Conservation (phyloP, 2,888 invertebrate genomes). For the Cyrtodaria siliqua region DNA sequence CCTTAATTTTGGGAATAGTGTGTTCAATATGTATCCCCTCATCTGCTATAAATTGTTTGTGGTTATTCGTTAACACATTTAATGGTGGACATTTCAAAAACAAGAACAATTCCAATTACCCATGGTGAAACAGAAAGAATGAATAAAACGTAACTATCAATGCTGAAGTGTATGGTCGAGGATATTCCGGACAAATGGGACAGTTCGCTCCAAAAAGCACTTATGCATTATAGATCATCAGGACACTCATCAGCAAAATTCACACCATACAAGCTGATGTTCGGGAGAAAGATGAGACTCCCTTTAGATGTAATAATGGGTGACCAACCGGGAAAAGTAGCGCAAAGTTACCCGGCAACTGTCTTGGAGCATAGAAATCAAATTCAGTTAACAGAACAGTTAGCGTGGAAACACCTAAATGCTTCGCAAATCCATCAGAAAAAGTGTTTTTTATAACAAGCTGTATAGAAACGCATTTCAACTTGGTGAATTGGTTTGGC, state of each 20-base stretch:
- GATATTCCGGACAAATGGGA: conserved; percentile 6
- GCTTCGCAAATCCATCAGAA: conserved; percentile 6
- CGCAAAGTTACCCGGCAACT: too few species aligned
- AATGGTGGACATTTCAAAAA: conserved; percentile 8
- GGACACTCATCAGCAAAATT: conserved; percentile 3
- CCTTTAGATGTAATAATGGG: conserved; percentile 2
- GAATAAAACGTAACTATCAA: conserved; percentile 5
- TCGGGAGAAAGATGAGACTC: conserved; percentile 8
- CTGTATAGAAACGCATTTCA: background rate
- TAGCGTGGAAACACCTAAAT: conserved; percentile 3
- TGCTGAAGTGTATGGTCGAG: conserved; percentile 11
- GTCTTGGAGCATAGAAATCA: too few species aligned
- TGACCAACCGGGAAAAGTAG: background rate
- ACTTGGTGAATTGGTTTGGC: background rate
- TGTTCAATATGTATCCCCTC: too few species aligned
- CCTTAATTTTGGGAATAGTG: too few species aligned
- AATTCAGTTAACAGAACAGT: background rate
- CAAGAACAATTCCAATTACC: conserved; percentile 12
- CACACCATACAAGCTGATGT: conserved; percentile 11
- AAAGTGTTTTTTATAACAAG: background rate
- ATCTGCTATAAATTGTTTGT: too few species aligned
- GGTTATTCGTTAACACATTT: too few species aligned
- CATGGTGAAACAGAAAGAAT: conserved; percentile 15
- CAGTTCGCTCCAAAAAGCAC: conserved; percentile 2
- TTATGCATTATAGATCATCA: conserved; percentile 15